Percentiles rank a stretch among this genome's conserved stretches.
phyloP scores from a whole-genome alignment of 2,888 invertebrate genomes.

The Tethea ocularis region DNA sequence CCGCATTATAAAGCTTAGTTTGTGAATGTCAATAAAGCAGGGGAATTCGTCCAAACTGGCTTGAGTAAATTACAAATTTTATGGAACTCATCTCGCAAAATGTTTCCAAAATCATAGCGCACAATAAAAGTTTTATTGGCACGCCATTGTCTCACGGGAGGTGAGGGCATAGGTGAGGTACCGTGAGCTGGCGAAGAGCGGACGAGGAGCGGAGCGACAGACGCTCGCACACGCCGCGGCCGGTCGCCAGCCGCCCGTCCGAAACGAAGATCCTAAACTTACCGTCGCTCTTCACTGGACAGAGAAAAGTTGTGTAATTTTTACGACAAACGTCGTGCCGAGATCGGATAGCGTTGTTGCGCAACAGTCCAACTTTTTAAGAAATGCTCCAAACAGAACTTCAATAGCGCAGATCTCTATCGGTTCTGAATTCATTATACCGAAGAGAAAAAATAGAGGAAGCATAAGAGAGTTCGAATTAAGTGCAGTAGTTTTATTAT shows the following conservation, averaged over 20 bases:
- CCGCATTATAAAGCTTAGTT: conserved; percentile 45
- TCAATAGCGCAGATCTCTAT: conserved; percentile 24
- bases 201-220: conserved; percentile 34
- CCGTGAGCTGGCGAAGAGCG: conserved; percentile 29
- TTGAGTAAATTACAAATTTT: conserved; percentile 64
- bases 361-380: conserved; percentile 35
- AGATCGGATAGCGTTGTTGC: conserved; percentile 40
- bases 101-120: conserved; percentile 75
- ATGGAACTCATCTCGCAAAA: conserved; percentile 75
- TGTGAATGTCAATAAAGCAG: conserved; percentile 51
- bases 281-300: conserved; percentile 47
- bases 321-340: conserved; percentile 59
- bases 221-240: conserved; percentile 31
- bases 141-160: conserved; percentile 62
- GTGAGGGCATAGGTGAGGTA: conserved; percentile 28
- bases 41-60: conserved; percentile 21
- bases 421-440: conserved; percentile 37
- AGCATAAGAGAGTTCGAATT: conserved; percentile 42
- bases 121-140: conserved; percentile 79
- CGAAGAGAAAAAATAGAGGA: conserved; percentile 28
- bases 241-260: not conserved
- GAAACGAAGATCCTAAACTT: conserved; percentile 36
- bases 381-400: conserved; percentile 16
- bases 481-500: conserved; percentile 46
- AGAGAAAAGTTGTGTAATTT: conserved; percentile 64